phyloP scores from a whole-genome alignment of 2,888 invertebrate species.

The Emmelina monodactyla region DNA sequence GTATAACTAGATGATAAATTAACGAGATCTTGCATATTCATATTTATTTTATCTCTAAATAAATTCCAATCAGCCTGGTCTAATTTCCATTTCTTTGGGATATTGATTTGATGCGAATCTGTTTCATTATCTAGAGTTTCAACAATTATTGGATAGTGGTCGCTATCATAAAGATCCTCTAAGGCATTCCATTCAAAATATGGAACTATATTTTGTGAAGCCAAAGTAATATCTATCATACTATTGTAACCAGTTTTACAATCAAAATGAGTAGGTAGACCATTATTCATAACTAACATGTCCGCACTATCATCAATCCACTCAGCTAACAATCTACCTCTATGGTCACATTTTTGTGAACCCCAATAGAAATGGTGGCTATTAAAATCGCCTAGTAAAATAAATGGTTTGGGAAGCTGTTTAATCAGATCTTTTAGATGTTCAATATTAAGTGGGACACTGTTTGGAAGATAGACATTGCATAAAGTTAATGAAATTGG shows the following conservation, averaged over 20 bases:
- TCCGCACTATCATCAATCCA: constrained; percentile 4
- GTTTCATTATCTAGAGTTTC: not conserved
- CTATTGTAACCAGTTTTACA: constrained; percentile 10
- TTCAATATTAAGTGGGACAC: constrained; percentile 3
- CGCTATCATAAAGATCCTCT: constrained; percentile 14
- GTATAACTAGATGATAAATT: not conserved
- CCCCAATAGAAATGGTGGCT: constrained; percentile 13
- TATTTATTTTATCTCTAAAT: constrained; percentile 5
- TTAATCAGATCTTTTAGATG: constrained; percentile 45
- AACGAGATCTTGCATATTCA: constrained; percentile 2
- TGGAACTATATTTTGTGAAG: constrained; percentile 13
- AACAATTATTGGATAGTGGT: constrained; percentile 12
- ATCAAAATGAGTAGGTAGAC: constrained; percentile 10
- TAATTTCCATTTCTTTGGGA: constrained; percentile 6
- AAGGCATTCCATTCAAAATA: constrained; percentile 17
- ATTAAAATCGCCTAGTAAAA: constrained; percentile 2
- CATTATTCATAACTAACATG: constrained; percentile 7
- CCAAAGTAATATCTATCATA: constrained; percentile 11
- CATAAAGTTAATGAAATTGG: constrained; percentile 7
- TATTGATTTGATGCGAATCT: not conserved
- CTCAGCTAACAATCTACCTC: constrained; percentile 9
- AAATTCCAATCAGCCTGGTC: constrained; percentile 7
- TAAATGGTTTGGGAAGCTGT: constrained; percentile 51
- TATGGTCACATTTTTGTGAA: constrained; percentile 11
- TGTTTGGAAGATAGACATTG: constrained; percentile 11